A percentile compares a stretch with the other conserved stretches of the same genome.
These are phyloP conservation scores for Lepus townsendii DNA, from an alignment of 2,797 vertebrate species.

Conservation along the genomic window DNA sequence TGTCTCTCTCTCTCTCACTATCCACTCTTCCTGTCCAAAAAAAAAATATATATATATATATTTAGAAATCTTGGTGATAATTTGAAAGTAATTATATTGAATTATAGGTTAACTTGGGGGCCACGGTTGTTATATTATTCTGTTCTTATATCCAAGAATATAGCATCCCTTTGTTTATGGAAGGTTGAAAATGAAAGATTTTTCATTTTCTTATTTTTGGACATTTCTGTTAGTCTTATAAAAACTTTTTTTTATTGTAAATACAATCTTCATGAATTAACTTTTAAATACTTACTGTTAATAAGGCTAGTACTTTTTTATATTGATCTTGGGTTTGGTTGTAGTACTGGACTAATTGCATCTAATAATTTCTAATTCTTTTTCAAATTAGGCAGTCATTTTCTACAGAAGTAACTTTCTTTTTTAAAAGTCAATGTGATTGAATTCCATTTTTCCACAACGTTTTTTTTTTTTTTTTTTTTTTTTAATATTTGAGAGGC, in stretches of 20 bases:
- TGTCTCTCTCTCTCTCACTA: too few relatives aligned
- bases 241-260: conserved; percentile 32
- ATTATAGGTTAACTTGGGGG: conserved; percentile 33
- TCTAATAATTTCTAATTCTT: neutral
- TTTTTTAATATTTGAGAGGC: too few relatives aligned
- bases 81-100: neutral
- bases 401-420: neutral
- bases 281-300: conserved; percentile 5
- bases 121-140: neutral
- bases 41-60: too few relatives aligned
- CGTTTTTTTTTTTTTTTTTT: too few relatives aligned
- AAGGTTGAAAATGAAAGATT: neutral
- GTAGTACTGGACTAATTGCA: neutral
- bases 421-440: too few relatives aligned
- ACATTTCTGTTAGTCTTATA: conserved; percentile 28
- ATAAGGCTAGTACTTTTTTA: neutral
- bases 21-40: too few relatives aligned
- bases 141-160: neutral
- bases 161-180: neutral
- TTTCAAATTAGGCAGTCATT: neutral
- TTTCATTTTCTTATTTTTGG: conserved; percentile 51
- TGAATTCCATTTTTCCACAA: too few relatives aligned
- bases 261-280: neutral
- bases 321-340: neutral
- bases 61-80: neutral